Evolutionary conservation across 2,113 vertebrate species (phyloP).

Genomic region (Micromys minutus): DNA sequence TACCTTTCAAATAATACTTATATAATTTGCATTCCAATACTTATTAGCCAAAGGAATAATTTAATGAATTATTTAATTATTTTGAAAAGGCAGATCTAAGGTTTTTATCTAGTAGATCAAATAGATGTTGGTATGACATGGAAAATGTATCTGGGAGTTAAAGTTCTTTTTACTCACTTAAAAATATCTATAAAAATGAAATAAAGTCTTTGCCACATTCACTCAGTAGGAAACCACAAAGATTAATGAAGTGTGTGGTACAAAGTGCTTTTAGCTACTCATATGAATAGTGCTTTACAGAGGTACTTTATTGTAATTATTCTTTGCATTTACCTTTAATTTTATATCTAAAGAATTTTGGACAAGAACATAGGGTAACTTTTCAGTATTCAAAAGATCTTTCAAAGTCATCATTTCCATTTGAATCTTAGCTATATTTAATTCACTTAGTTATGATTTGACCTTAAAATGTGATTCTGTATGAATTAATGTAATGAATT

Average conservation of each 20-base stretch:
- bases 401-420: conserved; percentile 58
- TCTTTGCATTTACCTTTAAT: conserved; percentile 68
- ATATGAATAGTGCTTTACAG: conserved; percentile 51
- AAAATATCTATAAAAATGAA: conserved; percentile 64
- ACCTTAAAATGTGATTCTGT: neutral
- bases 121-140: neutral
- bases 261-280: conserved; percentile 65
- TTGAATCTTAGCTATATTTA: conserved; percentile 3
- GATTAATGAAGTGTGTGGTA: conserved; percentile 73
- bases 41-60: conserved; percentile 19
- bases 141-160: conserved; percentile 29
- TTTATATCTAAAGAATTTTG: conserved; percentile 18
- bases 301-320: conserved; percentile 68
- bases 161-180: conserved; percentile 34
- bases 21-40: conserved; percentile 18
- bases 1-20: neutral
- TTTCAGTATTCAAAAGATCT: conserved; percentile 51
- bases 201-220: conserved; percentile 61
- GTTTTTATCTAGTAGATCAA: conserved; percentile 16
- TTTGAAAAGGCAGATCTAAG: conserved; percentile 42
- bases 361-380: conserved; percentile 23
- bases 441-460: conserved; percentile 53
- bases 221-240: conserved; percentile 62
- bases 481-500: conserved; percentile 1
- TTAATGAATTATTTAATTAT: conserved; percentile 52